phyloP scores from a whole-genome alignment of 2,888 invertebrate genomes.

The Drosophila acutilabella region DNA sequence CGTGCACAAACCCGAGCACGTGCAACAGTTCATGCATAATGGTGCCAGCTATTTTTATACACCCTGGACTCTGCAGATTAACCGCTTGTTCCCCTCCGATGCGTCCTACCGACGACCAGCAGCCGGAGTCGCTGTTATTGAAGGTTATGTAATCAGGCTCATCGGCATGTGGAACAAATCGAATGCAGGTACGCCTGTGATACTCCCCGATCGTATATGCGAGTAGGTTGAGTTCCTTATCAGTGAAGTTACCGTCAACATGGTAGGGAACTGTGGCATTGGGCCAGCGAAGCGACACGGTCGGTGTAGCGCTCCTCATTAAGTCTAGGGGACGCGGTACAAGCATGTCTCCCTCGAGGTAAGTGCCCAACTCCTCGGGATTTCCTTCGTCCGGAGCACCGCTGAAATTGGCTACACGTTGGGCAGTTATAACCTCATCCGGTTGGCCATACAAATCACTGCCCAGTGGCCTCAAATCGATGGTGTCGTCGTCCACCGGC shows the following conservation, averaged over 20 bases:
- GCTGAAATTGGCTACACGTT: constrained; percentile 52
- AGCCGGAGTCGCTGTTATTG: constrained; percentile 89
- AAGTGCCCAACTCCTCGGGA: constrained; percentile 92
- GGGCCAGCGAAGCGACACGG: constrained; percentile 86
- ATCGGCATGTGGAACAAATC: constrained; percentile 88
- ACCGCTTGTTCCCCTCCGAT: constrained; percentile 88
- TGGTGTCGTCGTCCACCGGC: constrained; percentile 73
- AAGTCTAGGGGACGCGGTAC: constrained; percentile 85
- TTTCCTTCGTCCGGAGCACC: constrained; percentile 85
- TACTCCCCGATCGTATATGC: constrained; percentile 90
- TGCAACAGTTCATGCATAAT: constrained; percentile 92
- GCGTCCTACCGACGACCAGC: constrained; percentile 92
- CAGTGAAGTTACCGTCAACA: constrained; percentile 88
- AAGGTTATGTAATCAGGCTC: constrained; percentile 90
- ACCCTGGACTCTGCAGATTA: constrained; percentile 91
- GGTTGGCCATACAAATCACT: constrained; percentile 87
- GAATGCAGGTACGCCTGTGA: constrained; percentile 91
- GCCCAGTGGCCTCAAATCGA: constrained; percentile 87
- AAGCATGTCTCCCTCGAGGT: constrained; percentile 92
- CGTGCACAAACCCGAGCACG: constrained; percentile 92
- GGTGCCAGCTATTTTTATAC: constrained; percentile 89
- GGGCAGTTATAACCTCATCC: constrained; percentile 82
- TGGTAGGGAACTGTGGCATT: constrained; percentile 89
- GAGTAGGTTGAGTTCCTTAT: constrained; percentile 87
- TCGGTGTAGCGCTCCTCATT: constrained; percentile 87